Percentiles rank a stretch among this genome's conserved stretches.
Evolutionary conservation across 2,888 invertebrate species (phyloP).

Genomic region (Endotricha flammealis): DNA sequence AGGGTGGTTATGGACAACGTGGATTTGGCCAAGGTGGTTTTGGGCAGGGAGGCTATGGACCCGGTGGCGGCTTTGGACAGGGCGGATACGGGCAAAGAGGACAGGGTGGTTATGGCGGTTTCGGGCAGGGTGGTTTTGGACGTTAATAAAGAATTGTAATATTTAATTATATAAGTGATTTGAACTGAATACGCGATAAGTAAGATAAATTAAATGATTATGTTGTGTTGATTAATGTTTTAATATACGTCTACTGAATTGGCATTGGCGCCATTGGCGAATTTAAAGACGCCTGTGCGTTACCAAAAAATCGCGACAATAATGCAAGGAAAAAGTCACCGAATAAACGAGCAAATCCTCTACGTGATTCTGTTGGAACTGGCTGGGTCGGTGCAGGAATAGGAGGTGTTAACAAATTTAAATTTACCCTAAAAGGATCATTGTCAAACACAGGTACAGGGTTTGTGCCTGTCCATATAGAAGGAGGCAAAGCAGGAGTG

Average conservation of each 20-base stretch:
- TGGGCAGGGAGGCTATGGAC: slow-evolving; percentile 15
- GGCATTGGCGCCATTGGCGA: slow-evolving; percentile 29
- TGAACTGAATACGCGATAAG: slow-evolving; percentile 10
- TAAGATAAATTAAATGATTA: slow-evolving; percentile 3
- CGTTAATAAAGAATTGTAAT: slow-evolving; percentile 2
- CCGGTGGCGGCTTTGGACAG: slow-evolving; percentile 17
- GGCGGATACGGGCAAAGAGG: slow-evolving; percentile 20
- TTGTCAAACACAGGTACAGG: slow-evolving; percentile 4
- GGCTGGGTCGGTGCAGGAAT: not conserved
- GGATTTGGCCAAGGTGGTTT: slow-evolving; percentile 19
- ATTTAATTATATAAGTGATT: not conserved
- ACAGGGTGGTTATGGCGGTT: slow-evolving; percentile 13
- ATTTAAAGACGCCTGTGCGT: slow-evolving; percentile 39
- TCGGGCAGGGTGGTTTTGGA: slow-evolving; percentile 15
- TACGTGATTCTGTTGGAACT: slow-evolving; percentile 19
- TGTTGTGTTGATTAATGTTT: not conserved
- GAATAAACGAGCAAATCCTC: slow-evolving; percentile 46
- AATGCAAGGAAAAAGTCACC: slow-evolving; percentile 54
- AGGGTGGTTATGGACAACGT: slow-evolving; percentile 14
- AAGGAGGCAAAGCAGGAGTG: not conserved
- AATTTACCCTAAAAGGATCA: slow-evolving; percentile 8
- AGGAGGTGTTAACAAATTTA: slow-evolving; percentile 18
- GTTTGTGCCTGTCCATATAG: not conserved
- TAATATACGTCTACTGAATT: not conserved
- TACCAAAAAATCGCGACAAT: slow-evolving; percentile 47